Evolutionary conservation across 2,888 invertebrate genomes (phyloP).

Genomic region (Mylabris sibirica): DNA sequence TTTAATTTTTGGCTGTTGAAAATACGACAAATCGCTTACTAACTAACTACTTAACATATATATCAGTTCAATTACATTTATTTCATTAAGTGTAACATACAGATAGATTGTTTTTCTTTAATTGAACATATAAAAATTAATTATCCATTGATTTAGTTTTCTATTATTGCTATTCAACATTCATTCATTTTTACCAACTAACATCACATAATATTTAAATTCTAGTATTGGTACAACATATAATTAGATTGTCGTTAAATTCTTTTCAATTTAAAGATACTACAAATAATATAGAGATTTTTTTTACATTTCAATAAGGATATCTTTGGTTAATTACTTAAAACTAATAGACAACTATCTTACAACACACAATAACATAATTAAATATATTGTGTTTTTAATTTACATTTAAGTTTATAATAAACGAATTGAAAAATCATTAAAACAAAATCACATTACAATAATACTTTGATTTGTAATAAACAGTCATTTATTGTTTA

Average conservation of each 20-base stretch:
- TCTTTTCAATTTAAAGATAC: neutral
- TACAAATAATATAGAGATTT: neutral
- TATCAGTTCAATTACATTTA: slow-evolving; percentile 28
- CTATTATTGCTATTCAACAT: slow-evolving; percentile 32
- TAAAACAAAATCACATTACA: neutral
- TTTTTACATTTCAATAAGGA: slow-evolving; percentile 9
- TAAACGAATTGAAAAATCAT: neutral
- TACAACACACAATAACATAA: slow-evolving; percentile 23
- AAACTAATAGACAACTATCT: slow-evolving; percentile 2
- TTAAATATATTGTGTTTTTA: too few species aligned
- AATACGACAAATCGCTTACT: too few species aligned
- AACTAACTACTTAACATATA: too few species aligned
- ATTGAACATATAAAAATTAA: slow-evolving; percentile 25
- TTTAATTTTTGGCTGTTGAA: slow-evolving; percentile 31
- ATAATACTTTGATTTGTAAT: neutral
- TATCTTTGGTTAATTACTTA: slow-evolving; percentile 30
- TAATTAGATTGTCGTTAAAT: neutral
- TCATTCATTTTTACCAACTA: slow-evolving; percentile 18
- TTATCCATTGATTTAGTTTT: slow-evolving; percentile 19
- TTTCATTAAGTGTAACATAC: slow-evolving; percentile 23
- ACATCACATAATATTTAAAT: slow-evolving; percentile 26
- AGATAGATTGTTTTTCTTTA: slow-evolving; percentile 16
- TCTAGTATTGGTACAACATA: slow-evolving; percentile 5
- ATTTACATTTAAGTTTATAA: too few species aligned
- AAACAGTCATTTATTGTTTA: neutral